Base-by-base conservation (phyloP, 1,140 invertebrate species). In the Caenorhabditis remanei region DNA sequence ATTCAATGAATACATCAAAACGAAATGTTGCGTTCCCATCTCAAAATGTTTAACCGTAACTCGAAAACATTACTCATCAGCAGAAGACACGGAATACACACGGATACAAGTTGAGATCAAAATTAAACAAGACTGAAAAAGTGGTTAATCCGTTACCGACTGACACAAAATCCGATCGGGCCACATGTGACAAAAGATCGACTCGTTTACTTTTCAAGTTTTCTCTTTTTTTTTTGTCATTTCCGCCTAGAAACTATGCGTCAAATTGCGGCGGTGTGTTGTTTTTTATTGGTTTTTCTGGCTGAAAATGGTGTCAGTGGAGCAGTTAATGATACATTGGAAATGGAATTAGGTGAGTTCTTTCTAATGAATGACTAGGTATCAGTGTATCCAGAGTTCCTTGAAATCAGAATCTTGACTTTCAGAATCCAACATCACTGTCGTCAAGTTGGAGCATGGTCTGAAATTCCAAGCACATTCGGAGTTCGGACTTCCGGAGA, bases 261-360 rank as follows among this genome's bases (percentile, higher is more conserved):
- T 11, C 71, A 50, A 79, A 9, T 79, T 79, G 46, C 14, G 7
- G 46, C 46, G 19, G 2, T 79, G 53, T 21, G 9, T 46, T 11
- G n/a, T n/a, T 50, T 79, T 79, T 32, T 32, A 32, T 50, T 50
- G 24, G 46, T 53, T 11, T n/a, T 79, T 50, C n/a, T 79, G 11
- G 19, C 46, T 53, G n/a, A 50, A 79, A 48, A 50, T 79, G 21
- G 50, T 14, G 16, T 19, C 4, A 50, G 11, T 79, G 65, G 65
- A 71, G 71, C 71, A 21, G 13, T 11, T 14, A 79, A 79, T 24
- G 71, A 79, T 21, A 79, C 71, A 0, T n/a, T 79, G 71, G 71
- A 79, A 50, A 79, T 79, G 71, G 71, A 79, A 40, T 79, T 79
- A n/a, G 71, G 71, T 79, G 21, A 50, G 71, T 50, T 71, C 7